Evolutionary conservation across 2,888 invertebrate genomes (phyloP).

Genomic region (Rapana venosa): DNA sequence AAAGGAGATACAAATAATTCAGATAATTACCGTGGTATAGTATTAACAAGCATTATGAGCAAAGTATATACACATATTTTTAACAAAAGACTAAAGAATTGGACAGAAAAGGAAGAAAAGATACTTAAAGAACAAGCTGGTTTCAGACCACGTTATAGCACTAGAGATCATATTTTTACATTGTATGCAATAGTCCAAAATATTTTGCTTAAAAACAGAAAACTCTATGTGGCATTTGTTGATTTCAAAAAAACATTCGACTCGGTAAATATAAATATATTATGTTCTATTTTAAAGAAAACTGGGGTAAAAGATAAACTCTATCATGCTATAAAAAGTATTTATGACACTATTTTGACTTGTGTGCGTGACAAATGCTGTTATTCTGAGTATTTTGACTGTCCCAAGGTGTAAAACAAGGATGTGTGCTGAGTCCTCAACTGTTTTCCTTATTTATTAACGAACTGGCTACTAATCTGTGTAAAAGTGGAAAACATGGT

Average conservation of each 20-base stretch:
- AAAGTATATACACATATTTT: background rate
- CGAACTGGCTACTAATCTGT: background rate
- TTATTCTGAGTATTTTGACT: constrained; percentile 1
- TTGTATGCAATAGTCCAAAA: too few relatives aligned
- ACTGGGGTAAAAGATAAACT: background rate
- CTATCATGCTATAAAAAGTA: background rate
- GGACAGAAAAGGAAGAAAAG: background rate
- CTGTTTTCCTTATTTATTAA: background rate
- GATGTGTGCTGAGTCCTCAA: background rate
- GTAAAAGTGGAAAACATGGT: background rate
- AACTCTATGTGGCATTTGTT: background rate
- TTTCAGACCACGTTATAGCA: background rate
- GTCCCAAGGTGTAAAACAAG: background rate
- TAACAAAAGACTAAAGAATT: background rate
- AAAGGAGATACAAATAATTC: background rate
- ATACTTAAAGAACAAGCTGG: background rate
- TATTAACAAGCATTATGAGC: background rate
- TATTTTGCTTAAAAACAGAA: background rate
- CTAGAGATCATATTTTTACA: background rate
- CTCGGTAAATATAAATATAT: background rate
- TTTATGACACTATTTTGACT: background rate
- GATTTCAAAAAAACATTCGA: background rate
- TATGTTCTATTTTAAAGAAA: background rate
- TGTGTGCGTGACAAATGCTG: background rate
- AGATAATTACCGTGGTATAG: constrained; percentile 1